Evolutionary conservation across 2,888 invertebrate species (phyloP), one percentile per base, ranked within the genome.

Genomic region (Gryllus longicercus): DNA sequence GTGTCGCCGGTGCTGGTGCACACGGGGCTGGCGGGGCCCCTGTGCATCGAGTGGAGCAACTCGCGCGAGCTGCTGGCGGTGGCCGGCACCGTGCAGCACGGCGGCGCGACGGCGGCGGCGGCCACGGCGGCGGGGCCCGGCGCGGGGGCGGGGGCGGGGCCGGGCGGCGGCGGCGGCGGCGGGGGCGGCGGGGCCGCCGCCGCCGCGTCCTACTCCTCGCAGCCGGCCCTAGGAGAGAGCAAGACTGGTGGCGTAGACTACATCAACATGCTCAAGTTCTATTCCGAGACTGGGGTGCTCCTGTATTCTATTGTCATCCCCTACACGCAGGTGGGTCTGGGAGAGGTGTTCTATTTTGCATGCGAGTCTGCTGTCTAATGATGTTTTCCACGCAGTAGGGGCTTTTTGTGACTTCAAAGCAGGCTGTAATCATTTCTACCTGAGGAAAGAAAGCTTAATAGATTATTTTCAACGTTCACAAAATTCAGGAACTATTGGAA

Each of bases 21-120:
- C 85, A 97, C 97, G 0, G 93, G 93, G n/a, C 88, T 95, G 82
- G 91, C 93, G 84, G 82, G 94, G 25, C 94, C 94, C 12, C 88
- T 96, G 83, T 93, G 94, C 84, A 95, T 98, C 91, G 98, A 98
- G 88, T 98, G 98, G 98, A 97, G 97, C 82, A 98, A 97, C 87
- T 96, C 96, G 2, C 92, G 96, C 51, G 96, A 97, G 86, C 88
- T 97, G 80, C 89, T 98, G 82, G 98, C 97, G 0, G 96, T 98
- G 1, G 97, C 96, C 77, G 98, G 98, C 1, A 91, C 92, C 18
- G 86, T 91, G 80, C 85, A 89, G 74, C 88, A 84, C n/a, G 85
- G 84, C 85, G 86, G 86, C 16, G 84, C 85, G 81, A 82, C 83
- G 78, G 38, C 81, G 51, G 11, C 16, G 14, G 78, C 38, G 16